Evolutionary conservation across 2,797 vertebrate species (phyloP).

Genomic region (Pseudomugil tenellus): DNA sequence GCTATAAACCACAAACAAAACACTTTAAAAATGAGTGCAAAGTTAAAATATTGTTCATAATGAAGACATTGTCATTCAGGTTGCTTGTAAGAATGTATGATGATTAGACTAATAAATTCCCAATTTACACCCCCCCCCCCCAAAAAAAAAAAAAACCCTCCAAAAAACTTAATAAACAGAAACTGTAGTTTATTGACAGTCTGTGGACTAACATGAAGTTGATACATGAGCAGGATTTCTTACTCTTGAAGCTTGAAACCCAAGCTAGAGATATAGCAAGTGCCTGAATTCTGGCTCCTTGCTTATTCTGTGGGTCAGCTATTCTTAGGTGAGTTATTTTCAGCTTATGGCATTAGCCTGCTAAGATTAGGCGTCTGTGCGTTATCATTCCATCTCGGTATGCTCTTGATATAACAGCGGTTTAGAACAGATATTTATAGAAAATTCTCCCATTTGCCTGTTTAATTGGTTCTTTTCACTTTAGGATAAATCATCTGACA

Average conservation of each 20-base stretch:
- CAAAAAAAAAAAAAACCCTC: too few species aligned
- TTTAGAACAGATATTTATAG: constrained; percentile 95
- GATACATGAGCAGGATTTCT: constrained; percentile 30
- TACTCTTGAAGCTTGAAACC: constrained; percentile 45
- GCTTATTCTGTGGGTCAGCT: constrained; percentile 98
- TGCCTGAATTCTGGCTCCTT: constrained; percentile 77
- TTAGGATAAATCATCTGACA: constrained; percentile 57
- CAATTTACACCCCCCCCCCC: too few species aligned
- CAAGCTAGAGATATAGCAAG: constrained; percentile 73
- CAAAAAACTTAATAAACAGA: too few species aligned
- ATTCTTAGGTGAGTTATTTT: constrained; percentile 99
- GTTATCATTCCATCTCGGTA: constrained; percentile 96
- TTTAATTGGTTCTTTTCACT: constrained; percentile 86
- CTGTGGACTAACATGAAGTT: neutral
- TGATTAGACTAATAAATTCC: too few species aligned
- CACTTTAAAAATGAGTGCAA: constrained; percentile 20
- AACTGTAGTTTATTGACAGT: neutral
- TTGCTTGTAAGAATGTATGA: constrained; percentile 27
- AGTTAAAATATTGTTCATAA: constrained; percentile 30
- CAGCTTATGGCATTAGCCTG: constrained; percentile 96
- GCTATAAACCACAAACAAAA: constrained; percentile 45
- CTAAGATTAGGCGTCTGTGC: constrained; percentile 97
- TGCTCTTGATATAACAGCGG: constrained; percentile 93
- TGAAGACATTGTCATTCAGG: constrained; percentile 33
- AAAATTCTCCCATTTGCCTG: constrained; percentile 88